A percentile compares a stretch with the other conserved stretches of the same genome.
Conservation (phyloP, 2,113 vertebrate genomes). For the Columbina picui region DNA sequence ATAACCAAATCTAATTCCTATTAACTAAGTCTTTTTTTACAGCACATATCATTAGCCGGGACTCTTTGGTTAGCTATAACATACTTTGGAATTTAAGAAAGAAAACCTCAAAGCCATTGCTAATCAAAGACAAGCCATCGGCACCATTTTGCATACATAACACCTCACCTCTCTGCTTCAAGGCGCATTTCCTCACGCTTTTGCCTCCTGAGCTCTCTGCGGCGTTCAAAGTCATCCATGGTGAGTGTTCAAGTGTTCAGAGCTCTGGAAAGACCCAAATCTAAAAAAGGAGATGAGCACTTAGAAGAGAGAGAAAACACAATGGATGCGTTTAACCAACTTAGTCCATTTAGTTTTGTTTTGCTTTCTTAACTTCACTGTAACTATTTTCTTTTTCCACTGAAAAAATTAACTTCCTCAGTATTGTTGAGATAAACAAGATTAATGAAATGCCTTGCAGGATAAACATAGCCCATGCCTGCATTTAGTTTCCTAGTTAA, state of each 20-base stretch:
- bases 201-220: constrained; percentile 95
- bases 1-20: background rate
- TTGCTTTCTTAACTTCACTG: background rate
- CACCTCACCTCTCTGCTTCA: constrained; percentile 91
- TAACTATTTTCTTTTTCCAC: constrained; percentile 34
- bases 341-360: background rate
- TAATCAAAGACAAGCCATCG: background rate
- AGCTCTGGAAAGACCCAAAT: constrained; percentile 47
- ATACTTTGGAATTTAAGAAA: background rate
- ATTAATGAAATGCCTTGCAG: constrained; percentile 48
- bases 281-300: background rate
- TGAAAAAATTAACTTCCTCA: constrained; percentile 33
- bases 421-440: constrained; percentile 12
- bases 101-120: background rate
- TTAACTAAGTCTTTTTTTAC: background rate
- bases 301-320: background rate
- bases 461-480: constrained; percentile 44
- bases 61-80: background rate
- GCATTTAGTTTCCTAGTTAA: background rate
- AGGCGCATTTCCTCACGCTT: constrained; percentile 98
- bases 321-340: background rate
- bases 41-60: fast-evolving
- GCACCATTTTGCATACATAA: background rate
- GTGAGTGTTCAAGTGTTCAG: constrained; percentile 13
- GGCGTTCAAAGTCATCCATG: constrained; percentile 98